Percentiles rank a stretch among this genome's conserved stretches.
Evolutionary conservation across 1,140 invertebrate genomes (phyloP).

Genomic region (Nephotettix cincticeps): DNA sequence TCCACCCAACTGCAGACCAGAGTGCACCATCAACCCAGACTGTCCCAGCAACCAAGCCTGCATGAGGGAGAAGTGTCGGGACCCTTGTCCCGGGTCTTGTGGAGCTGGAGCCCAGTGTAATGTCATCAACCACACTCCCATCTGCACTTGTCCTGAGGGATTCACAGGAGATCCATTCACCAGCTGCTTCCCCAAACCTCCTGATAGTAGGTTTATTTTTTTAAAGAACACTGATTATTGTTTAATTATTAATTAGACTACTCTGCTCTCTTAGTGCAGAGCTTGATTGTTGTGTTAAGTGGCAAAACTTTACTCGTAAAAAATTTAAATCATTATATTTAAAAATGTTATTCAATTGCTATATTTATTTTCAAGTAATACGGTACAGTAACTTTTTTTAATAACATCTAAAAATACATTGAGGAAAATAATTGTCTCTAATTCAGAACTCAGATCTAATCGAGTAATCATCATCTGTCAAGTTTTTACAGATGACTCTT

Average conservation of each 20-base stretch:
- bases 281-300: too few relatives aligned
- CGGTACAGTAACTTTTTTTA: too few relatives aligned
- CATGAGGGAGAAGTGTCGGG: constrained; percentile 65
- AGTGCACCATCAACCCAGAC: constrained; percentile 64
- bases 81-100: constrained; percentile 69
- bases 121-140: constrained; percentile 65
- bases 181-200: constrained; percentile 49
- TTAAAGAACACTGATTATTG: constrained; percentile 53
- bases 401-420: too few relatives aligned
- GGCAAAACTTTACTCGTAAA: too few relatives aligned
- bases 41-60: constrained; percentile 66
- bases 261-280: too few relatives aligned
- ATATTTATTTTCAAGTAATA: too few relatives aligned
- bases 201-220: constrained; percentile 46
- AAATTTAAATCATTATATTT: too few relatives aligned
- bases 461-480: not conserved
- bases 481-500: too few relatives aligned
- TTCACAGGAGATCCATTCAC: constrained; percentile 69
- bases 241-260: constrained; percentile 52
- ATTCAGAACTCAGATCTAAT: not conserved
- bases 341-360: too few relatives aligned
- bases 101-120: constrained; percentile 62
- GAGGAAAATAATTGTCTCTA: not conserved
- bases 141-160: constrained; percentile 65
- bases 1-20: constrained; percentile 62